Percentiles rank a stretch among this genome's conserved stretches.
Conservation (phyloP, 2,113 vertebrate species). For the Panthera leo region DNA sequence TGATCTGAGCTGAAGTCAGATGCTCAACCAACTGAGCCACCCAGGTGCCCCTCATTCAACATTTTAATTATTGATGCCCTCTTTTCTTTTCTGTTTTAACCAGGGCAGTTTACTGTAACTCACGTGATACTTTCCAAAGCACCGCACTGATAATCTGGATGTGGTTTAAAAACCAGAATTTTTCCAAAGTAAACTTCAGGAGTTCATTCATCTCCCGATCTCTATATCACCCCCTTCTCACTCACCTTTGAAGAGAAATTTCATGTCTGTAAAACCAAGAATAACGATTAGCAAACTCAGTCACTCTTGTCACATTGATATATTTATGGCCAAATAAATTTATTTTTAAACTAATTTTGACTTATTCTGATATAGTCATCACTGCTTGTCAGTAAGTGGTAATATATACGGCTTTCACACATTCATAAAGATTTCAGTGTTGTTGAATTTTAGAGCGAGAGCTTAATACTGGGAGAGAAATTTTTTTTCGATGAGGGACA, state of each 20-base stretch:
- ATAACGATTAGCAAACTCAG: slow-evolving; percentile 48
- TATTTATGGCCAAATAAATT: slow-evolving; percentile 53
- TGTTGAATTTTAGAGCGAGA: slow-evolving; percentile 55
- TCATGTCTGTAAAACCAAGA: background rate
- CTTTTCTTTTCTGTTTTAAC: background rate
- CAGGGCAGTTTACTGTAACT: background rate
- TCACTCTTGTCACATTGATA: background rate
- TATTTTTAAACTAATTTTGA: slow-evolving; percentile 57
- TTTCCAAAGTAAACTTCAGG: background rate
- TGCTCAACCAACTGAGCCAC: no score
- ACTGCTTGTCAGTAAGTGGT: slow-evolving; percentile 45
- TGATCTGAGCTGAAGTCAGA: no score
- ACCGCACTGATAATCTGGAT: background rate
- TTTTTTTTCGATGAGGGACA: background rate
- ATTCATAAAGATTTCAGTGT: slow-evolving; percentile 9
- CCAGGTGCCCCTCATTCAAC: background rate
- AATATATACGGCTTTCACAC: slow-evolving; percentile 33
- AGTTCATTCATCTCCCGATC: background rate
- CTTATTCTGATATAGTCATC: slow-evolving; percentile 9
- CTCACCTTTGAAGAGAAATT: slow-evolving; percentile 5
- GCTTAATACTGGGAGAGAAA: slow-evolving; percentile 26
- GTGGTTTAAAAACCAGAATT: slow-evolving; percentile 24
- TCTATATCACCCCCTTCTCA: background rate
- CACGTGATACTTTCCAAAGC: background rate
- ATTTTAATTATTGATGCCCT: background rate